These are phyloP conservation scores for Agelaius tricolor DNA, from an alignment of 2,113 vertebrate species.

Conservation along the genomic window DNA sequence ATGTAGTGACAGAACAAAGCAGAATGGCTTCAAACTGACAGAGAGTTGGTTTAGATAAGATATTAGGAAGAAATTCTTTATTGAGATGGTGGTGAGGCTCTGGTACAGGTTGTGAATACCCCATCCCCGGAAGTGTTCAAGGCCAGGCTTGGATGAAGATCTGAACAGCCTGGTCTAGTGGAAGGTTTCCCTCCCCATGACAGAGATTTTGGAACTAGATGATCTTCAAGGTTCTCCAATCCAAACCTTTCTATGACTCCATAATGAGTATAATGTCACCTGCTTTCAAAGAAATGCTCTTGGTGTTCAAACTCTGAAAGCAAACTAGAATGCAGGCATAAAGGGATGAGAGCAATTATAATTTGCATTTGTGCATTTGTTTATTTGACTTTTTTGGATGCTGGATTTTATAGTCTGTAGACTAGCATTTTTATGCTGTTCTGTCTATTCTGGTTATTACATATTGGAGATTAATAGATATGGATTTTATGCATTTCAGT, in stretches of 20 bases:
- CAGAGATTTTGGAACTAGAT: not conserved
- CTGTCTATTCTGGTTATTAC: not conserved
- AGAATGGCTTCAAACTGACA: too few relatives aligned
- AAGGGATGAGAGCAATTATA: not conserved
- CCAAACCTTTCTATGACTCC: not conserved
- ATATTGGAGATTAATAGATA: not conserved
- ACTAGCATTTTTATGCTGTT: not conserved
- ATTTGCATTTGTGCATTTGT: not conserved
- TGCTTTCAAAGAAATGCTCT: conserved; percentile 7
- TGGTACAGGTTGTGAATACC: not conserved
- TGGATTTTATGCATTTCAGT: not conserved
- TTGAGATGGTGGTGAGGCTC: not conserved
- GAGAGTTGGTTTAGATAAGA: too few relatives aligned
- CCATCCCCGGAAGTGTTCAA: not conserved
- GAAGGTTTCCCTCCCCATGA: not conserved
- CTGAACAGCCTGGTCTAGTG: not conserved
- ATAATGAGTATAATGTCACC: not conserved
- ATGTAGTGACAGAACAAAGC: too few relatives aligned
- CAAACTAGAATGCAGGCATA: not conserved
- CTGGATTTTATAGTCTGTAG: not conserved
- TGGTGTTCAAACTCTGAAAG: conserved; percentile 6
- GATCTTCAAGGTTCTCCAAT: not conserved
- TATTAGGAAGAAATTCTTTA: not conserved
- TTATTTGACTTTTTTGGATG: not conserved
- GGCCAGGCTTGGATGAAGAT: not conserved